A percentile compares a stretch with the other conserved stretches of the same genome.
These are phyloP conservation scores for Eciton burchellii DNA, from an alignment of 1,140 invertebrate species.

Conservation along the genomic window DNA sequence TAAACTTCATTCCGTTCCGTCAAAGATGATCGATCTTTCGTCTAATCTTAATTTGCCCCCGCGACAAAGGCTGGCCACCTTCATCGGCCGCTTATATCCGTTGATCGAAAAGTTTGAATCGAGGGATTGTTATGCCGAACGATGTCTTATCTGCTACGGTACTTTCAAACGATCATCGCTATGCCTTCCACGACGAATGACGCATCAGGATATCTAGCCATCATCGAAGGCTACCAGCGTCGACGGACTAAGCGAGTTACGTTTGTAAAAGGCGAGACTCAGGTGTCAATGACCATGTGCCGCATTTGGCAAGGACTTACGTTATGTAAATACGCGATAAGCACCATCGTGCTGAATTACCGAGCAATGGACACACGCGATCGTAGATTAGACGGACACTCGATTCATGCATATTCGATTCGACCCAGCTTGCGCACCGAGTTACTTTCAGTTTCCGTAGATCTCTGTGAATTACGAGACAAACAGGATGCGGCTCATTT, in stretches of 20 bases:
- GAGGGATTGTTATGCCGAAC: not conserved
- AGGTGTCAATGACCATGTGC: constrained; percentile 65
- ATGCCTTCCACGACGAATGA: constrained; percentile 57
- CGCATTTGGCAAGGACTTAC: constrained; percentile 29
- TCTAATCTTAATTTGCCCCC: too few relatives aligned
- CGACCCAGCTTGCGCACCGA: not conserved
- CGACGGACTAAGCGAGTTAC: constrained; percentile 48
- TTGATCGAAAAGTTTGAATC: too few relatives aligned
- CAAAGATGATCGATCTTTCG: too few relatives aligned
- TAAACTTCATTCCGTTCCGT: too few relatives aligned
- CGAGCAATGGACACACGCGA: not conserved
- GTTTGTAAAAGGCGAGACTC: constrained; percentile 33
- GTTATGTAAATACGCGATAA: not conserved
- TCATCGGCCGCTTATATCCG: too few relatives aligned
- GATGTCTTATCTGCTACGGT: not conserved
- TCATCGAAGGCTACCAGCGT: constrained; percentile 29
- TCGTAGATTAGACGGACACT: not conserved
- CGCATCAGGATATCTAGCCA: constrained; percentile 35
- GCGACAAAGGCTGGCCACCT: too few relatives aligned
- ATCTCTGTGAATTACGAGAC: not conserved
- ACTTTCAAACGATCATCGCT: constrained; percentile 43
- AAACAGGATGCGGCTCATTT: too few relatives aligned
- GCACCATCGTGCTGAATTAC: constrained; percentile 45
- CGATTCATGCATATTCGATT: constrained; percentile 1
- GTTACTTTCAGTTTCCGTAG: not conserved